Evolutionary conservation across 2,113 vertebrate species (phyloP).

Genomic region (Pan paniscus): DNA sequence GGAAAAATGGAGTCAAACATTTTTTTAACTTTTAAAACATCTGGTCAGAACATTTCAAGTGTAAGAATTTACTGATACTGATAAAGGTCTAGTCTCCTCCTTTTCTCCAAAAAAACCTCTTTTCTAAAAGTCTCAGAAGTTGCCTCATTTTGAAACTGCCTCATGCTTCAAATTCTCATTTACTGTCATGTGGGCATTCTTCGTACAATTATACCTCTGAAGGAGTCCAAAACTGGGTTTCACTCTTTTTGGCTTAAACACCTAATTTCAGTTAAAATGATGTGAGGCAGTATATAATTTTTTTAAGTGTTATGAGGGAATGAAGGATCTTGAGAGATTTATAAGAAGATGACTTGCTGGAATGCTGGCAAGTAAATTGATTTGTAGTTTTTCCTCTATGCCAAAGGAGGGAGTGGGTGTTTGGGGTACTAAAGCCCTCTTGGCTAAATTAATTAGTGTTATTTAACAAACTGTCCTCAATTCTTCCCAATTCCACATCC

Average conservation of each 20-base stretch:
- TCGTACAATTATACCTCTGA: neutral
- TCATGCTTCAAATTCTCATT: neutral
- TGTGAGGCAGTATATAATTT: neutral
- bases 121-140: slow-evolving; percentile 41
- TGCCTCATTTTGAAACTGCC: slow-evolving; percentile 6
- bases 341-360: neutral
- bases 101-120: slow-evolving; percentile 42
- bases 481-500: neutral
- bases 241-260: neutral
- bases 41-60: neutral
- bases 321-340: neutral
- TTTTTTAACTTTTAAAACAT: slow-evolving; percentile 41
- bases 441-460: neutral
- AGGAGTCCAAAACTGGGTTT: neutral
- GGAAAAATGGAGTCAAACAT: neutral
- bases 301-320: neutral
- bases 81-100: neutral
- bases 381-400: neutral
- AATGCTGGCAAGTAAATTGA: neutral
- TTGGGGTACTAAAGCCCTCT: neutral
- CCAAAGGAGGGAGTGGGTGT: neutral
- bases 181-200: neutral
- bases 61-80: slow-evolving; percentile 28
- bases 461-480: neutral
- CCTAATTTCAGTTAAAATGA: neutral